These are phyloP conservation scores for Tapirus terrestris DNA, from an alignment of 2,113 vertebrate species.

Conservation along the genomic window DNA sequence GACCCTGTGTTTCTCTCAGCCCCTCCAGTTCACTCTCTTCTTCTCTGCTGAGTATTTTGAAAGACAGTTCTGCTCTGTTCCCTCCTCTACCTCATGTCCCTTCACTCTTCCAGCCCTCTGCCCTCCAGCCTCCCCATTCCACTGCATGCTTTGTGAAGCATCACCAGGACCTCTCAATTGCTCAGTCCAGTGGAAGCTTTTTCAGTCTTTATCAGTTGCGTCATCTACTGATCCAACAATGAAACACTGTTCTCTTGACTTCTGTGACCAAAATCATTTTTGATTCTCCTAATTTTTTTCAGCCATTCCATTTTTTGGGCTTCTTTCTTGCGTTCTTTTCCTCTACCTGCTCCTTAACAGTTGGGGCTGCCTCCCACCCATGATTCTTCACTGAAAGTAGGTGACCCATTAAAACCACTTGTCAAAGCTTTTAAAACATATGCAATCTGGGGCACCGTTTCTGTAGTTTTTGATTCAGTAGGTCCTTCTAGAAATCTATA, in stretches of 20 bases:
- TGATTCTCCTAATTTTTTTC: neutral
- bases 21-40: neutral
- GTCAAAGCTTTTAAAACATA: neutral
- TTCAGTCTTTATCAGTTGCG: neutral
- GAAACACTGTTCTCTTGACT: neutral
- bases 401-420: neutral
- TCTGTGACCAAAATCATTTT: neutral
- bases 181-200: neutral
- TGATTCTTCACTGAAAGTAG: neutral
- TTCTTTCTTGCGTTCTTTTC: neutral
- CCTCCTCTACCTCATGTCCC: too few species aligned
- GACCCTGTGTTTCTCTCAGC: neutral
- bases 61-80: neutral
- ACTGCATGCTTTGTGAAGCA: neutral
- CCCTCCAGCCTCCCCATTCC: accelerated
- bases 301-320: neutral
- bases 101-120: neutral
- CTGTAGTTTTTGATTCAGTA: neutral
- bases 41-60: neutral
- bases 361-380: neutral
- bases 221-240: neutral
- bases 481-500: neutral
- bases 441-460: neutral
- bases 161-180: neutral
- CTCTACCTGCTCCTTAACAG: neutral